Evolutionary conservation across 1,140 invertebrate species (phyloP), one percentile per base, ranked within the genome.

Genomic region (Ridgeia piscesae): DNA sequence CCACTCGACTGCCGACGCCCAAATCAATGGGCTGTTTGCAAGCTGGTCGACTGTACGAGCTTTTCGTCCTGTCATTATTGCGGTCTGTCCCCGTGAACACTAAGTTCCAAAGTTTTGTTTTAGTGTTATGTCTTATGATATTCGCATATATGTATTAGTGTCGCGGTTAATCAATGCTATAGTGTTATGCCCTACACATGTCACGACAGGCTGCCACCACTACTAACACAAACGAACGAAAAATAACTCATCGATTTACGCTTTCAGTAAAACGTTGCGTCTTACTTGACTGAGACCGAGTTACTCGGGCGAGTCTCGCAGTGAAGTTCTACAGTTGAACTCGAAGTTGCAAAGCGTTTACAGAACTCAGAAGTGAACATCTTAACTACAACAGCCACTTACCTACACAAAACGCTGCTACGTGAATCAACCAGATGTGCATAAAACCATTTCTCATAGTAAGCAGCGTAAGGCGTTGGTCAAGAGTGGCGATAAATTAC

Each of bases 331-430:
- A n/a, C n/a, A n/a, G n/a, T n/a, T n/a, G n/a, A n/a, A n/a, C n/a
- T n/a, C n/a, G n/a, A n/a, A n/a, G 58, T 77, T 77, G 58, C 58
- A 77, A 77, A 77, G 58, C 58, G 58, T 77, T 77, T 77, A 77
- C 58, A 77, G 6, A 77, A 8, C 58, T 8, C 58, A 77, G 58
- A 77, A 77, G 58, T 77, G 58, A 21, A 77, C 58, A 77, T 77
- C 58, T 77, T 77, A 77, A 21, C 0, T 31, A 77, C 58, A 77
- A 17, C 58, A 21, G 58, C 27, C 58, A 77, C 58, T 77, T 77
- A 77, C 58, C 58, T 77, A 31, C 58, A 31, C 58, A 77, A 77
- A 77, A 77, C 27, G 58, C 14, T 17, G 58, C 58, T 77, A 77
- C 8, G 27, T 77, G 27, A 77, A 77, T 21, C 58, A 21, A 77